phyloP scores from a whole-genome alignment of 2,797 vertebrate genomes.

The Nannoperca obscura region DNA sequence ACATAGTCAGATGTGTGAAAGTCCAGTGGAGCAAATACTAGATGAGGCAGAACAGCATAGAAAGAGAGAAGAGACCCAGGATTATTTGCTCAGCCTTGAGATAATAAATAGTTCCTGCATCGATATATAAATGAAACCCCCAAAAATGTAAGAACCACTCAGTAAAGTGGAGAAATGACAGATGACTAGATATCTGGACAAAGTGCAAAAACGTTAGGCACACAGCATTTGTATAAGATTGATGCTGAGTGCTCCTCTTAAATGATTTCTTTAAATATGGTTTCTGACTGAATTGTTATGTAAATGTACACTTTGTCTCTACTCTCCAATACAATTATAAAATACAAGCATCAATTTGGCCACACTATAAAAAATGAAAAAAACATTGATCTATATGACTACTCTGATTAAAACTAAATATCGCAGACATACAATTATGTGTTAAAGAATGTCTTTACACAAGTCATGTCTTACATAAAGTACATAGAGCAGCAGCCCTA shows the following conservation, averaged over 20 bases:
- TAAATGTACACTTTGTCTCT: neutral
- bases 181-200: neutral
- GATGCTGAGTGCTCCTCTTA: neutral
- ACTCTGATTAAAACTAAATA: neutral
- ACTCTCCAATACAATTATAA: neutral
- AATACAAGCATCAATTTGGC: neutral
- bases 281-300: neutral
- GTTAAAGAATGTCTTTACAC: neutral
- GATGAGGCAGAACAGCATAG: neutral
- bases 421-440: neutral
- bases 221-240: neutral
- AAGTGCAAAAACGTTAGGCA: neutral
- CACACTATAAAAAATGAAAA: neutral
- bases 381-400: neutral
- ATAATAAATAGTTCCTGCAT: neutral
- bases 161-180: neutral
- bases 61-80: neutral
- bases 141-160: neutral
- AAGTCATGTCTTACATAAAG: neutral
- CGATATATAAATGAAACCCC: neutral
- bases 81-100: neutral
- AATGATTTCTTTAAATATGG: neutral
- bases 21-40: neutral
- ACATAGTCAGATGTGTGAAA: constrained; percentile 12
- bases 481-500: neutral